Base-by-base conservation (phyloP, 92 coral and sea anemone species). In the Siderastrea siderea region DNA sequence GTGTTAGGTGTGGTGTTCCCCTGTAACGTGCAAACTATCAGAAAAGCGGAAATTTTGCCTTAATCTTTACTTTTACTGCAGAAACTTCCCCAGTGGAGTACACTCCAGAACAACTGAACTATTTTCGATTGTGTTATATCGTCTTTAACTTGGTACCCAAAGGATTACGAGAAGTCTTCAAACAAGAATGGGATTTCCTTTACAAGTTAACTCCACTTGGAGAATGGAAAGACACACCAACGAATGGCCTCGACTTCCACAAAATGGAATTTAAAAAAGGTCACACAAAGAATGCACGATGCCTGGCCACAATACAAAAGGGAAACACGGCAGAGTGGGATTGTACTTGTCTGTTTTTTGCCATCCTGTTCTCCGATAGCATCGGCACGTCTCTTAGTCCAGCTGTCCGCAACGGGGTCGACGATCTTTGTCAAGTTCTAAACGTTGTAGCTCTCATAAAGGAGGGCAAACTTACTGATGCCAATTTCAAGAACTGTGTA, bases 311-410 rank as follows among this genome's bases (percentile, higher is more conserved):
- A 2, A 74, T 74, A 74, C 12, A 7, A 16, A 52, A 74, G 0
- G 78, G 78, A 1, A 74, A 74, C 47, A 48, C 60, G 14, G 38
- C 48, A 17, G 78, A 52, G 46, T 74, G 78, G 78, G 62, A 74
- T 46, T 15, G 46, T 5, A 74, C 5, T 52, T 74, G 62, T 49
- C n/a, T 74, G 47, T 52, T 48, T n/a, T 74, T 74, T 51, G 63
- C 63, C 6, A 74, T 74, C 45, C 63, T 74, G 62, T 74, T 3
- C 62, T 74, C 78, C 6, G 78, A 52, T 8, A 74, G 46, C 78
- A 74, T 74, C 9, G 78, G 78, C 5, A 74, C 0, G 1, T 16
- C 78, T 13, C 62, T 74, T 6, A 51, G 62, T 52, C 5, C 78
- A 2, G 63, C 15, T 4, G 17, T 74, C 78, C 0, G 2, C 13